Evolutionary conservation across 2,113 vertebrate genomes (phyloP), one percentile per base, ranked within the genome.

Genomic region (Calonectris borealis): DNA sequence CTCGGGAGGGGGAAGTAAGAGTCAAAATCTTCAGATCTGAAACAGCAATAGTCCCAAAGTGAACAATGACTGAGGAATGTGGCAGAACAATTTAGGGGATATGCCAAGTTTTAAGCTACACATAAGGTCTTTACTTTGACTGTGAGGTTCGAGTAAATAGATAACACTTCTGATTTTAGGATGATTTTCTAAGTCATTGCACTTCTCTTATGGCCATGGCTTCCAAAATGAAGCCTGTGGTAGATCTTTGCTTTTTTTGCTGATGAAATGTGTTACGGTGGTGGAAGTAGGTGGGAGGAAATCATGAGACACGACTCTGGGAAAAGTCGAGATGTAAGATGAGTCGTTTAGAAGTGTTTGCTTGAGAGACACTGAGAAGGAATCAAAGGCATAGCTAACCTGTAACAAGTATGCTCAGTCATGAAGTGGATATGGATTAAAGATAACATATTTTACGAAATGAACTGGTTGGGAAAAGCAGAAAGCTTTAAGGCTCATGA

Each of bases 211-310:
- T 10, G 48, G 32, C 40, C 32, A 5, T 21, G 42, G 65, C 48
- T 83, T 82, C 54, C 42, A 69, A 54, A 76, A 78, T 70, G 55
- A 94, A 76, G 49, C 36, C n/a, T 75, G 3, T 48, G 52, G 25
- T 73, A 78, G 51, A 7, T 7, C 78, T 93, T 78, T 82, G 17
- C 21, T 51, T 81, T 66, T 46, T 90, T 79, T 88, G 22, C 62
- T 77, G 64, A 46, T 83, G 54, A 72, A 87, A 81, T 44, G 29
- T 86, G 49, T 80, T 88, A 90, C 3, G 2, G 73, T 86, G 76
- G 68, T 73, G 71, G 92, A 92, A 91, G 65, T 34, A 92, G 88
- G 90, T 86, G 72, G 88, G 79, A 93, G 65, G 79, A 81, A 93
- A 91, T 79, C 57, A 90, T 79, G 87, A 95, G 75, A 86, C 51